Evolutionary conservation across 1,140 invertebrate species (phyloP).

Genomic region (Leptonema lineaticorne): DNA sequence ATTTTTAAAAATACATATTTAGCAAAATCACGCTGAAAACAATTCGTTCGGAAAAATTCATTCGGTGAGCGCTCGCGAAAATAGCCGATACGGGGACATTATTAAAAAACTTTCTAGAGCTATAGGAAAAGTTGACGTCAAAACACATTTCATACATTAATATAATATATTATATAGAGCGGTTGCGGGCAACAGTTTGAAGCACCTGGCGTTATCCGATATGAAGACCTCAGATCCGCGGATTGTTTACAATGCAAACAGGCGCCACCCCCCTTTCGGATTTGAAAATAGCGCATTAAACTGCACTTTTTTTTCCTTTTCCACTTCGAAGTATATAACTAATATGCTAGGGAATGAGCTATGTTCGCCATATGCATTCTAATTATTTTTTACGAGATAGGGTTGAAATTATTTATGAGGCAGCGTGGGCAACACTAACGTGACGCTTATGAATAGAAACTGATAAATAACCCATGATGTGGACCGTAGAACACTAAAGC

Average conservation of each 20-base stretch:
- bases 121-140: neutral
- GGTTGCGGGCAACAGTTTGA: neutral
- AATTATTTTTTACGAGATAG: slow-evolving; percentile 43
- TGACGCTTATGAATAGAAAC: slow-evolving; percentile 31
- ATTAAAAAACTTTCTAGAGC: slow-evolving; percentile 16
- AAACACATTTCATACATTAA: neutral
- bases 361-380: slow-evolving; percentile 37
- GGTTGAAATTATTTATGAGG: slow-evolving; percentile 42
- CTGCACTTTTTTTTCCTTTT: slow-evolving; percentile 28
- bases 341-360: too few species aligned
- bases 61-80: neutral
- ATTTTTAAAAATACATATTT: too few species aligned
- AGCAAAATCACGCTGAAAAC: neutral
- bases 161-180: neutral
- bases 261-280: slow-evolving; percentile 21
- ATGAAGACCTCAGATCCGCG: neutral
- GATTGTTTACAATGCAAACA: slow-evolving; percentile 32
- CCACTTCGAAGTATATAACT: too few species aligned
- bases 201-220: slow-evolving; percentile 20
- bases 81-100: neutral
- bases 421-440: slow-evolving; percentile 30
- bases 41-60: neutral
- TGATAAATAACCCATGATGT: slow-evolving; percentile 35
- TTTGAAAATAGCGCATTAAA: slow-evolving; percentile 40
- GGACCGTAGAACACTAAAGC: neutral